Conservation (phyloP, 2,113 vertebrate genomes). For the Cynopterus brachyotis region DNA sequence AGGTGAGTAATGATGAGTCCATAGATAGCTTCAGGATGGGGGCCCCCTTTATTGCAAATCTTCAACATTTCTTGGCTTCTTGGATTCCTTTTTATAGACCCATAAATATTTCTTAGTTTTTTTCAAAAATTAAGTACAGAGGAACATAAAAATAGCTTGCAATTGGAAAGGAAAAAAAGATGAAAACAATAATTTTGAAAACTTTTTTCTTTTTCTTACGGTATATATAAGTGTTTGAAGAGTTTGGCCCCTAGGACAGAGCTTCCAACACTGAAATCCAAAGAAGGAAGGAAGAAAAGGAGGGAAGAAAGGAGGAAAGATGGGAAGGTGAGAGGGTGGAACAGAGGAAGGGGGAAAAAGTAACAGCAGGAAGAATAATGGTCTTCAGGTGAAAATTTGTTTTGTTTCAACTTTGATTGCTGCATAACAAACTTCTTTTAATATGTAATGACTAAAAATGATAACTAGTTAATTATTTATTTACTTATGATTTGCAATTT, state of each 20-base stretch:
- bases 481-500: background rate
- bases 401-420: background rate
- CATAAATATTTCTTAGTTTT: background rate
- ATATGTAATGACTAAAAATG: background rate
- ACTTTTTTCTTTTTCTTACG: background rate
- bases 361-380: background rate
- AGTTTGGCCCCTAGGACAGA: background rate
- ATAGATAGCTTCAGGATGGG: background rate
- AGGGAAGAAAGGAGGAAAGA: background rate
- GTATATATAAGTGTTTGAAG: background rate
- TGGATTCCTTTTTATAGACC: background rate
- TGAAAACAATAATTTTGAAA: background rate
- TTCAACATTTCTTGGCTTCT: background rate
- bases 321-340: background rate
- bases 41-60: background rate
- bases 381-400: background rate
- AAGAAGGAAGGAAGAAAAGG: background rate
- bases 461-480: background rate
- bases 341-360: background rate
- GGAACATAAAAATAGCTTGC: background rate
- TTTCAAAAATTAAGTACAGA: background rate
- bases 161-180: background rate
- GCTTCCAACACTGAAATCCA: background rate
- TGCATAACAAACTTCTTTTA: background rate
- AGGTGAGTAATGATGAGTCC: background rate